Evolutionary conservation across 2,113 vertebrate species (phyloP).

Genomic region (Myocastor coypus): DNA sequence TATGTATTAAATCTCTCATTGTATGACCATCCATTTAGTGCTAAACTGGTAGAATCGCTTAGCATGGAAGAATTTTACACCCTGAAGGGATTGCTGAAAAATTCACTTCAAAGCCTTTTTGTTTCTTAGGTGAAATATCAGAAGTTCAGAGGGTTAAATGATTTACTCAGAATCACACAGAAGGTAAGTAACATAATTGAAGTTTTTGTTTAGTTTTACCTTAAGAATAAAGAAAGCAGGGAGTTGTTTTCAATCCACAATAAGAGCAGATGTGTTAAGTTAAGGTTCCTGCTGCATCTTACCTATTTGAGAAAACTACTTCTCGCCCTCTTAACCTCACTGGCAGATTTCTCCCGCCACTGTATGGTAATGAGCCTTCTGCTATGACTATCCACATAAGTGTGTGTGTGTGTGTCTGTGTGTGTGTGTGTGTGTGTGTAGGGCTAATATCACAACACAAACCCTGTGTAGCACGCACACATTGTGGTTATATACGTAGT

Average conservation of each 20-base stretch:
- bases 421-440: no score
- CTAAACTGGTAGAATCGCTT: neutral
- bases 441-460: neutral
- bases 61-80: neutral
- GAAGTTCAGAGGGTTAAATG: neutral
- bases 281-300: neutral
- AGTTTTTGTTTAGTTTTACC: neutral
- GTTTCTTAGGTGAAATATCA: neutral
- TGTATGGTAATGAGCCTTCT: neutral
- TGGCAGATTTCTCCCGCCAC: neutral
- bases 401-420: neutral
- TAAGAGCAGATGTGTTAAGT: neutral
- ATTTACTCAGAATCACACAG: neutral
- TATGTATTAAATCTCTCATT: neutral
- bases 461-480: neutral
- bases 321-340: neutral
- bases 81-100: neutral
- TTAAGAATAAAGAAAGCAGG: neutral
- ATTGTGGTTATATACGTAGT: neutral
- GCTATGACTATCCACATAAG: neutral
- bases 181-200: neutral
- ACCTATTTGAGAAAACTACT: neutral
- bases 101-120: neutral
- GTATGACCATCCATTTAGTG: neutral
- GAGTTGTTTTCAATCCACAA: neutral